These are phyloP conservation scores for Silurus meridionalis DNA, from an alignment of 2,113 vertebrate species.

Conservation along the genomic window DNA sequence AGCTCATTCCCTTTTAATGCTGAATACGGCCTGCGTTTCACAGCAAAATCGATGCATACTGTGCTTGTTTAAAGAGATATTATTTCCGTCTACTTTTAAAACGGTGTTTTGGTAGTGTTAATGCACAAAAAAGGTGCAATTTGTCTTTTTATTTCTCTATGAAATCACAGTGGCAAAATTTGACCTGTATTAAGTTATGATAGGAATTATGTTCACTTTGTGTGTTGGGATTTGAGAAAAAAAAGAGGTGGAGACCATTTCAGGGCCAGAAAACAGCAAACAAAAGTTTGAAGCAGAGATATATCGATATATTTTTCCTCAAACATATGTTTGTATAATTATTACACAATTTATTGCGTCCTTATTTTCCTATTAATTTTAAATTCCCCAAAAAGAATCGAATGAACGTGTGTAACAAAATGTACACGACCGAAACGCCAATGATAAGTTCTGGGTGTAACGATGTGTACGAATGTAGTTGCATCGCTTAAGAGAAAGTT, in stretches of 20 bases:
- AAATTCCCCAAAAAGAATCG: too few relatives aligned
- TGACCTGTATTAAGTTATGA: too few relatives aligned
- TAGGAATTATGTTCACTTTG: neutral
- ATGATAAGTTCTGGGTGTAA: too few relatives aligned
- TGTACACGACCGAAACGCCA: too few relatives aligned
- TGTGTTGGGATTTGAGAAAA: neutral
- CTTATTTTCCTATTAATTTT: too few relatives aligned
- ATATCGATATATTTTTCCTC: neutral
- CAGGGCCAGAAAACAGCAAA: neutral
- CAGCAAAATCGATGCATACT: neutral
- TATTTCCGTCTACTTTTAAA: neutral
- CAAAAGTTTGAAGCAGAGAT: neutral
- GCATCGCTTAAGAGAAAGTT: too few relatives aligned
- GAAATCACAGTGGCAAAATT: too few relatives aligned
- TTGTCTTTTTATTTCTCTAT: neutral
- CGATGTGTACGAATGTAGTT: too few relatives aligned
- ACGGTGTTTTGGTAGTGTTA: slow-evolving; percentile 4
- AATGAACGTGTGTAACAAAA: too few relatives aligned
- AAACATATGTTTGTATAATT: too few relatives aligned
- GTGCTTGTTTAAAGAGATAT: neutral
- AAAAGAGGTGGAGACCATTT: neutral
- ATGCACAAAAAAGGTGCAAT: neutral
- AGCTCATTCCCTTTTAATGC: neutral
- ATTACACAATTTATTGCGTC: too few relatives aligned
- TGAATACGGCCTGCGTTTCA: neutral